phyloP scores from a whole-genome alignment of 2,797 vertebrate species.

The Anomalospiza imberbis region DNA sequence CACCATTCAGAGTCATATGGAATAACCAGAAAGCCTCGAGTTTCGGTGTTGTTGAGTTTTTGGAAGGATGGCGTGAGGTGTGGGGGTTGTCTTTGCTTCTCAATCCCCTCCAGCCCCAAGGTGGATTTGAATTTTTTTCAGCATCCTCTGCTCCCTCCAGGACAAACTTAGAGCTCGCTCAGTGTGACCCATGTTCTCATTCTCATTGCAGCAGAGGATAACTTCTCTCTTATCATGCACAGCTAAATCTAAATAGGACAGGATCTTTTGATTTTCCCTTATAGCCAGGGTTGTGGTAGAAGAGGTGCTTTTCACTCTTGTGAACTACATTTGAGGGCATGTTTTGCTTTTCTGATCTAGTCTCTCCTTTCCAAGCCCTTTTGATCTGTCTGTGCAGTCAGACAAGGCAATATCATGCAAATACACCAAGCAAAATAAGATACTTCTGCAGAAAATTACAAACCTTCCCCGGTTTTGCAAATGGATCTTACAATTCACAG shows the following conservation, averaged over 20 bases:
- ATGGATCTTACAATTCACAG: not conserved
- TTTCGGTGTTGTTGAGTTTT: not conserved
- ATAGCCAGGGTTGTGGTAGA: not conserved
- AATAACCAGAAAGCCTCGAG: not conserved
- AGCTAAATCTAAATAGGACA: not conserved
- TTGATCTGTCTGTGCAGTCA: not conserved
- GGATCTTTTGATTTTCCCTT: not conserved
- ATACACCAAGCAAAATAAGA: not conserved
- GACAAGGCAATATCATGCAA: not conserved
- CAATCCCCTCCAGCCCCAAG: not conserved
- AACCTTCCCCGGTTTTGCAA: not conserved
- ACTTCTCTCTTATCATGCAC: not conserved
- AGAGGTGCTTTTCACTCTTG: not conserved
- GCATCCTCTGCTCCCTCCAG: not conserved
- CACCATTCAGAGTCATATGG: not conserved
- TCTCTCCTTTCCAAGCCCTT: not conserved
- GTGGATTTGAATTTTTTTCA: not conserved
- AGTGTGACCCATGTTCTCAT: not conserved
- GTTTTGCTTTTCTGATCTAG: not conserved
- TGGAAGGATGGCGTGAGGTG: rapidly evolving
- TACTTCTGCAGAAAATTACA: not conserved
- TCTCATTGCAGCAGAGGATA: not conserved
- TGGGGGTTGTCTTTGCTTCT: not conserved
- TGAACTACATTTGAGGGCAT: not conserved
- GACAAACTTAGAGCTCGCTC: not conserved